These are phyloP conservation scores for Oncorhynchus clarkii DNA, from an alignment of 2,113 vertebrate species.

Conservation along the genomic window DNA sequence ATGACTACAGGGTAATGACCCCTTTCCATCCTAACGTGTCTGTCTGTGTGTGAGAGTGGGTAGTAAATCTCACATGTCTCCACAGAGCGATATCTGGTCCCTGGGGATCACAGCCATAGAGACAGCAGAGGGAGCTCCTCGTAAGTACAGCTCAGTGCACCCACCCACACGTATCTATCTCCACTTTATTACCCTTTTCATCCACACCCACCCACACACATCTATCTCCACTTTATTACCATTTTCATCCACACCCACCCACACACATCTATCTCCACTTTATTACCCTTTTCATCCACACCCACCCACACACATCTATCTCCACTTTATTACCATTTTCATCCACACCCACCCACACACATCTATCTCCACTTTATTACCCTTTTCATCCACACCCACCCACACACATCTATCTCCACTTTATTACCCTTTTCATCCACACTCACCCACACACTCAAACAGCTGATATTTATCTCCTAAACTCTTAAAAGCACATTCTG, in stretches of 20 bases:
- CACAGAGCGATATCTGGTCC: slow-evolving; percentile 91
- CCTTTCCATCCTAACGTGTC: not conserved
- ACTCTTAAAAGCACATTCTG: not conserved
- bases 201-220: too few relatives aligned
- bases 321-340: too few relatives aligned
- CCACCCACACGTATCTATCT: slow-evolving; percentile 1
- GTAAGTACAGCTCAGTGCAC: slow-evolving; percentile 71
- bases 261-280: too few relatives aligned
- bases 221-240: too few relatives aligned
- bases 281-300: too few relatives aligned
- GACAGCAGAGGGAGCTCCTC: slow-evolving; percentile 92
- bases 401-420: too few relatives aligned
- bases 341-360: slow-evolving; percentile 1
- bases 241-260: too few relatives aligned
- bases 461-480: not conserved
- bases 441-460: not conserved
- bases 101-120: slow-evolving; percentile 93
- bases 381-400: not conserved
- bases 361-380: not conserved
- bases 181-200: not conserved
- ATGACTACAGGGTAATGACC: slow-evolving; percentile 85
- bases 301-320: too few relatives aligned
- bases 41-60: slow-evolving; percentile 9
- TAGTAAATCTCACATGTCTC: slow-evolving; percentile 9
- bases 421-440: too few relatives aligned